Base-by-base conservation (phyloP, 37 sponge, comb jelly and placozoan genomes). In the Mnemiopsis leidyi region DNA sequence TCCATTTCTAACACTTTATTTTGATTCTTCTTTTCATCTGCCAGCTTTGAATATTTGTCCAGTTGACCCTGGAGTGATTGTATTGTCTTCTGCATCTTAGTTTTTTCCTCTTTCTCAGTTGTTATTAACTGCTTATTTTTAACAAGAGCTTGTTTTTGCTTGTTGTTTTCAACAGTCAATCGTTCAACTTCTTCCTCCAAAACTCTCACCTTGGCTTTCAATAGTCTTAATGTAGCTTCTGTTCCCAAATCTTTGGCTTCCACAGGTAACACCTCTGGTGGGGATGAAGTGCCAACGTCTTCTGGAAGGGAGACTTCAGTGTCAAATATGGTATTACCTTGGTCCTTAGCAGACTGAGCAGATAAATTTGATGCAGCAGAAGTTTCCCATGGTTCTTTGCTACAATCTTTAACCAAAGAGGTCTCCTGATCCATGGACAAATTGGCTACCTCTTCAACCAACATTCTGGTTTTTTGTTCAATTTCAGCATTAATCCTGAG, bases 141-240 rank as follows among this genome's bases (percentile, higher is more conserved):
- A n/a, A 20, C 36, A 21, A 40, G 21, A 16, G 61, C 39, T 85
- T 85, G 90, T 2, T 38, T 85, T 23, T 40, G 90, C 29, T 93
- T 69, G n/a, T 69, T 95, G 92, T 83, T 85, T 38, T 99, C 96
- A 29, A 92, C 93, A 39, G 93, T 94, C 26, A 96, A 88, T 37
- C 95, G 68, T 69, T 99, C 99, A 82, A 99, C 93, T 68, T 99
- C 99, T 68, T 99, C 99, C 69, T 99, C 95, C 95, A 96, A 92
- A 38, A 99, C 99, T 69, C 96, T 82, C 31, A 99, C 92, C 69
- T 99, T 99, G 23, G 99, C 98, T 83, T 98, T 98, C 68, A 98
- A 69, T 40, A 98, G 96, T 26, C 97, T 69, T 30, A 96, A 90
- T 29, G 93, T 90, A 0, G 98, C 97, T 93, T 96, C 94, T 71